Evolutionary conservation across 2,888 invertebrate species (phyloP).

Genomic region (Drosophila quinaria): DNA sequence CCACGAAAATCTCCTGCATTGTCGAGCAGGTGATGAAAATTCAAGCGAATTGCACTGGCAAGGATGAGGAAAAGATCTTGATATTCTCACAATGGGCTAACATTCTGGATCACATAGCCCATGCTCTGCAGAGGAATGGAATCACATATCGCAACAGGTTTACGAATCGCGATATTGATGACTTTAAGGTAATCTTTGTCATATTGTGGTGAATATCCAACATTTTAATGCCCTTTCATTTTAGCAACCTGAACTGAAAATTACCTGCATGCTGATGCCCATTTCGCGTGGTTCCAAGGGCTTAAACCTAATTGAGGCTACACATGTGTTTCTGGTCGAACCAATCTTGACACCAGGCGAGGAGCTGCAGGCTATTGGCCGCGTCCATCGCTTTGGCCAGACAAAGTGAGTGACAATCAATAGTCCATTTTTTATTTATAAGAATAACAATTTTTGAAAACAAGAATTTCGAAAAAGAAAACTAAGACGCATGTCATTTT

Average conservation of each 20-base stretch:
- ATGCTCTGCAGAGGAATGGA: slow-evolving; percentile 76
- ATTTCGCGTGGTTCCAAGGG: slow-evolving; percentile 91
- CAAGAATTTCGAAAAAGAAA: too few species aligned
- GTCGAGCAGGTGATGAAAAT: slow-evolving; percentile 88
- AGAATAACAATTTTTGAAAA: background rate
- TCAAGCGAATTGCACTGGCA: slow-evolving; percentile 66
- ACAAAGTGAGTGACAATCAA: slow-evolving; percentile 86
- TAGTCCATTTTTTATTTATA: too few species aligned
- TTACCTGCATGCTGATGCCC: slow-evolving; percentile 89
- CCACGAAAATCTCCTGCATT: slow-evolving; percentile 90
- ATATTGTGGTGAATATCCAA: background rate
- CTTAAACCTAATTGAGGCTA: slow-evolving; percentile 92
- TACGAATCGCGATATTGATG: slow-evolving; percentile 83
- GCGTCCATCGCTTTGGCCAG: slow-evolving; percentile 93
- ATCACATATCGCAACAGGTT: slow-evolving; percentile 75
- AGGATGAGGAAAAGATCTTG: slow-evolving; percentile 88
- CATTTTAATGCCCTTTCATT: background rate
- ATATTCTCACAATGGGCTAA: slow-evolving; percentile 89
- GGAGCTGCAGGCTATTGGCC: slow-evolving; percentile 91
- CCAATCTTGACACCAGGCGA: slow-evolving; percentile 91
- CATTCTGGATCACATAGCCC: slow-evolving; percentile 78
- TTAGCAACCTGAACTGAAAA: slow-evolving; percentile 84
- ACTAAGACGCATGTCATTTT: too few species aligned
- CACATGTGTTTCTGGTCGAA: slow-evolving; percentile 91
- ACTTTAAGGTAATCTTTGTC: slow-evolving; percentile 86